Percentiles rank a stretch among this genome's conserved stretches.
phyloP scores from a whole-genome alignment of 2,113 vertebrate genomes.

The Gasterosteus nipponicus region DNA sequence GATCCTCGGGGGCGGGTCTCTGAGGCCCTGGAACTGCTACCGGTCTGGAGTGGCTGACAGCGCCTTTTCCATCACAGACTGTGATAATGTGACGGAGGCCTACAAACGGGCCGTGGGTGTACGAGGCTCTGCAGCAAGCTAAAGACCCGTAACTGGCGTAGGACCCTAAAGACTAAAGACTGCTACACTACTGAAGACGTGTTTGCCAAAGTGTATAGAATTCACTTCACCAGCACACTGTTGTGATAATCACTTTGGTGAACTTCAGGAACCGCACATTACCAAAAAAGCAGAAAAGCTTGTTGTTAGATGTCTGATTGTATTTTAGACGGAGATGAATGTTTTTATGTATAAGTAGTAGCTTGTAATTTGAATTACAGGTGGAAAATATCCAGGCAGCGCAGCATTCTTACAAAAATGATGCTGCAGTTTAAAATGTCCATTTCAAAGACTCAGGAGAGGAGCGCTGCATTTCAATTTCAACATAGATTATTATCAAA shows the following conservation, averaged over 20 bases:
- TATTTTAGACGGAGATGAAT: conserved; percentile 13
- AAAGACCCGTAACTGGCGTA: conserved; percentile 39
- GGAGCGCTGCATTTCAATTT: conserved; percentile 16
- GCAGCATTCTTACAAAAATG: conserved; percentile 3
- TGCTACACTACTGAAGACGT: conserved; percentile 15
- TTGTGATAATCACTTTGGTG: conserved; percentile 5
- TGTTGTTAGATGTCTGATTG: conserved; percentile 30
- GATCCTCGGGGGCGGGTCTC: conserved; percentile 44
- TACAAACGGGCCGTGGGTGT: conserved; percentile 79
- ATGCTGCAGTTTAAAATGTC: conserved; percentile 1
- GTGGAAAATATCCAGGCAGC: background rate
- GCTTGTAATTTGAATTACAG: background rate
- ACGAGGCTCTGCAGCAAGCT: conserved; percentile 79
- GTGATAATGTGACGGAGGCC: conserved; percentile 79
- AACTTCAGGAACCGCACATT: conserved; percentile 36
- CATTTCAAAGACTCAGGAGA: conserved; percentile 47
- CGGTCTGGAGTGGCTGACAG: conserved; percentile 76
- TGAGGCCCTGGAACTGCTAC: conserved; percentile 79
- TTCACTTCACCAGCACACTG: conserved; percentile 8
- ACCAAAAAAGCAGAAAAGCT: conserved; percentile 62
- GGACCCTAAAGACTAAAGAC: conserved; percentile 7
- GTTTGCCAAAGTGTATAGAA: conserved; percentile 37
- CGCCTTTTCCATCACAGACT: conserved; percentile 83
- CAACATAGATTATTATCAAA: background rate
- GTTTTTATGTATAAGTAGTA: background rate